Percentiles rank a stretch among this genome's conserved stretches.
Evolutionary conservation across 2,797 vertebrate genomes (phyloP).

Genomic region (Intellagama lesueurii): DNA sequence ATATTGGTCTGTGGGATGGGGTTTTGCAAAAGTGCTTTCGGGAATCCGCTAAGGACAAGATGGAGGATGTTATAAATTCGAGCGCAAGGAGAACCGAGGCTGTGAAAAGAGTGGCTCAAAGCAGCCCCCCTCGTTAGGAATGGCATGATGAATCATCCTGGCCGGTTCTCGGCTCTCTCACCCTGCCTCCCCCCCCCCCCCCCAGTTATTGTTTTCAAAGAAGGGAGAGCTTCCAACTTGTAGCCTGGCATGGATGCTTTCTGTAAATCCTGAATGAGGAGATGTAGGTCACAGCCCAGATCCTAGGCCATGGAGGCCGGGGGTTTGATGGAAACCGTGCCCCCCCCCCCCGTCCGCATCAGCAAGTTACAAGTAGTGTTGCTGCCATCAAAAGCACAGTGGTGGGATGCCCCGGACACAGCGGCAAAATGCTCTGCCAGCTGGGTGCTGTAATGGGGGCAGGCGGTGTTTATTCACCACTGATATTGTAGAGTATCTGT

Average conservation of each 20-base stretch:
- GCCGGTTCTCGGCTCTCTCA: neutral
- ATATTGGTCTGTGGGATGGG: neutral
- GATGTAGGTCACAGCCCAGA: neutral
- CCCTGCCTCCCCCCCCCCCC: no score
- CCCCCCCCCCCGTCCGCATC: no score
- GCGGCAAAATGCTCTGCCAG: neutral
- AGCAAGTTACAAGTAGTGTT: neutral
- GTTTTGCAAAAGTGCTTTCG: neutral
- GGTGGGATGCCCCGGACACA: no score
- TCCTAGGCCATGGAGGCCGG: no score
- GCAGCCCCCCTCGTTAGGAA: neutral
- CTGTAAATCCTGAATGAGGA: neutral
- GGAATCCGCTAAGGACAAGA: slow-evolving; percentile 12
- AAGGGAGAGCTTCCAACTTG: no score
- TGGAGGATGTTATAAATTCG: slow-evolving; percentile 2
- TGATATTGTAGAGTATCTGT: no score
- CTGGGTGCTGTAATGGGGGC: no score
- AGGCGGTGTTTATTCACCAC: neutral
- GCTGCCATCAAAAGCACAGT: neutral
- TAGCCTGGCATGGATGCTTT: no score
- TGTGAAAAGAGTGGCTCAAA: slow-evolving; percentile 10
- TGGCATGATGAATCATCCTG: neutral
- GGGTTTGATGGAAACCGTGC: neutral
- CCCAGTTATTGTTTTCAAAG: neutral
- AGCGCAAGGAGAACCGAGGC: neutral